Evolutionary conservation across 2,113 vertebrate species (phyloP).

Genomic region (Thamnaconus septentrionalis): DNA sequence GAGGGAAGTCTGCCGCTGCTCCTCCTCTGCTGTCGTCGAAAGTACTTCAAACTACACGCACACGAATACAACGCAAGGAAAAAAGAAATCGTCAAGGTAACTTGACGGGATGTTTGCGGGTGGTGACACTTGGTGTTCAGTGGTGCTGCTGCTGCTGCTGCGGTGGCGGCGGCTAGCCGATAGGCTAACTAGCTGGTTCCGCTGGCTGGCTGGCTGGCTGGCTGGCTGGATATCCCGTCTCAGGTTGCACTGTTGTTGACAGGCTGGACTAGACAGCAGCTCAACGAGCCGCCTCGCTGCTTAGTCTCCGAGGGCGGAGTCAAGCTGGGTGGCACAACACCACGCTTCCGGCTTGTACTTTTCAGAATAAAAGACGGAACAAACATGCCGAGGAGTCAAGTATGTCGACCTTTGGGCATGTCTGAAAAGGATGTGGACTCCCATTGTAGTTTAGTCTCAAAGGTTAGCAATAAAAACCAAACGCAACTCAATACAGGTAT

Average conservation of each 20-base stretch:
- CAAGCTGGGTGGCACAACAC: accelerated
- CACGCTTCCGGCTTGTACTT: neutral
- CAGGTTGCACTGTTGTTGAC: constrained; percentile 73
- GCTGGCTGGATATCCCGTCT: constrained; percentile 61
- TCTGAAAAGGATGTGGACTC: too few relatives aligned
- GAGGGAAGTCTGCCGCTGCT: constrained; percentile 3
- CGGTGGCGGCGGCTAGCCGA: constrained; percentile 15
- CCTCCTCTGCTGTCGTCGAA: constrained; percentile 12
- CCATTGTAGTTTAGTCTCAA: too few relatives aligned
- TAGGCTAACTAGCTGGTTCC: constrained; percentile 56
- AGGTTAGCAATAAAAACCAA: too few relatives aligned
- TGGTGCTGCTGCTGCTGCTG: neutral
- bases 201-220: constrained; percentile 34
- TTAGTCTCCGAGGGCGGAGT: neutral
- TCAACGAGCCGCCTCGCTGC: constrained; percentile 29
- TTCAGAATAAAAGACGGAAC: constrained; percentile 38
- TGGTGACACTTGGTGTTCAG: constrained; percentile 5
- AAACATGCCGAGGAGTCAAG: too few relatives aligned
- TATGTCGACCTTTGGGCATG: neutral
- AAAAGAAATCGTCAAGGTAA: neutral
- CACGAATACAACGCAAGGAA: too few relatives aligned
- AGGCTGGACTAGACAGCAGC: constrained; percentile 41
- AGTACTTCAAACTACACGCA: constrained; percentile 5
- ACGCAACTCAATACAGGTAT: too few relatives aligned
- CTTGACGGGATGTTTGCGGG: neutral